A percentile compares a stretch with the other conserved stretches of the same genome.
These are phyloP conservation scores for Lepidurus packardi DNA, from an alignment of 1,140 invertebrate genomes.

Conservation along the genomic window DNA sequence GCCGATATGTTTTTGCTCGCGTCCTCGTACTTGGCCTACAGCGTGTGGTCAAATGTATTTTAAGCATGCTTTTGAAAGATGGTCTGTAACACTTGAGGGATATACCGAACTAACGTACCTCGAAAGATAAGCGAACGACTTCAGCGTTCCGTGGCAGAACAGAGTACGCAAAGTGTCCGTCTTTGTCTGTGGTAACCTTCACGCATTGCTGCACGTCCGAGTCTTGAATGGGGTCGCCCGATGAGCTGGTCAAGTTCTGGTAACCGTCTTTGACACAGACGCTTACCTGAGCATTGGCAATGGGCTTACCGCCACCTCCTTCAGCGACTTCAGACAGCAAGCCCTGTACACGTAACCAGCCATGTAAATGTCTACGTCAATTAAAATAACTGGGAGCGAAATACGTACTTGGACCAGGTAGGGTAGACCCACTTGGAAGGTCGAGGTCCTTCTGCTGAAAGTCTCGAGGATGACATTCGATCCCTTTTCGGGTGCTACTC, in stretches of 20 bases:
- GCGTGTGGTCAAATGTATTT: too few relatives aligned
- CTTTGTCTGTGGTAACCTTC: constrained; percentile 41
- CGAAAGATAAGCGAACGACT: constrained; percentile 31
- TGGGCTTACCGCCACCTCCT: not conserved
- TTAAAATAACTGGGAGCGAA: too few relatives aligned
- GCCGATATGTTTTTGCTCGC: not conserved
- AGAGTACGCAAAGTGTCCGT: constrained; percentile 39
- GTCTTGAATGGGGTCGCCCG: constrained; percentile 29
- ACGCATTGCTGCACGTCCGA: constrained; percentile 28
- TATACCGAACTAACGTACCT: constrained; percentile 28
- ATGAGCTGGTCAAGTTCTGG: not conserved
- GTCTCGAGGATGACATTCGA: constrained; percentile 45
- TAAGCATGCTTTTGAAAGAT: not conserved
- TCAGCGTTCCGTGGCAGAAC: constrained; percentile 36
- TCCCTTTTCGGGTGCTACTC: constrained; percentile 49
- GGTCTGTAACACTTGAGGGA: not conserved
- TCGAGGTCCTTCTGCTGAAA: constrained; percentile 45
- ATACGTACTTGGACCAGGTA: constrained; percentile 56
- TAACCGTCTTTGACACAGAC: not conserved
- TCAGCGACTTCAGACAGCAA: not conserved
- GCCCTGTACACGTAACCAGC: not conserved
- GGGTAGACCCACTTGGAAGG: constrained; percentile 58
- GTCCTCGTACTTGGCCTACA: not conserved
- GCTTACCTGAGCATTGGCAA: not conserved
- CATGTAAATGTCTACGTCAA: not conserved